Percentiles rank a stretch among this genome's conserved stretches.
Evolutionary conservation across 2,888 invertebrate species (phyloP).

Genomic region (Andrena flavipes): DNA sequence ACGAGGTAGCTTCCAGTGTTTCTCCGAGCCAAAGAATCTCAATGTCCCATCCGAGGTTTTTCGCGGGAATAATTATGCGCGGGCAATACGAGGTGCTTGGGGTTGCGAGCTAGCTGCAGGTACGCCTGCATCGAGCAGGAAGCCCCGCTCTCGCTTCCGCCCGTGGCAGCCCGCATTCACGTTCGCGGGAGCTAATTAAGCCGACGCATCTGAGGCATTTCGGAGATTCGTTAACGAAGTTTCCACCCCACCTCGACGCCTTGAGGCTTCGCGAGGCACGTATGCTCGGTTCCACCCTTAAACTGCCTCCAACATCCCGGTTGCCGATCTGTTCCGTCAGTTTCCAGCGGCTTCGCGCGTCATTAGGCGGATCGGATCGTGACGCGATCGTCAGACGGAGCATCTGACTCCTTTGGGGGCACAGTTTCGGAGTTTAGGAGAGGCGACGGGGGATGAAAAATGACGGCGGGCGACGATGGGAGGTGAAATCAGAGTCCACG

Average conservation of each 20-base stretch:
- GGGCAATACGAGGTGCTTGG: too few relatives aligned
- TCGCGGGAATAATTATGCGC: too few relatives aligned
- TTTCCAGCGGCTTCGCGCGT: constrained; percentile 7
- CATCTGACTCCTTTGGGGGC: too few relatives aligned
- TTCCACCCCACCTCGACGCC: constrained; percentile 34
- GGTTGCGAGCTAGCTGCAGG: too few relatives aligned
- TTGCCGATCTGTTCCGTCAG: background rate
- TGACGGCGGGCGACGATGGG: too few relatives aligned
- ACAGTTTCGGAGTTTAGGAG: too few relatives aligned
- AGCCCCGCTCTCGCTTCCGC: constrained; percentile 5
- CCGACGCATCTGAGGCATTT: constrained; percentile 59
- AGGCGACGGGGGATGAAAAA: too few relatives aligned
- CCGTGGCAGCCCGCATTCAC: constrained; percentile 15
- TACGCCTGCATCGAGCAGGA: background rate
- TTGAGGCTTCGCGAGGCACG: constrained; percentile 33
- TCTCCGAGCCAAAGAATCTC: too few relatives aligned
- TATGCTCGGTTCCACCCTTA: constrained; percentile 2
- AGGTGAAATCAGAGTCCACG: too few relatives aligned
- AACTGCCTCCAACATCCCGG: background rate
- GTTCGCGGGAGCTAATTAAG: constrained; percentile 60
- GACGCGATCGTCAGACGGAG: background rate
- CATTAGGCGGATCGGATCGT: constrained; percentile 34
- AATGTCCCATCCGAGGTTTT: too few relatives aligned
- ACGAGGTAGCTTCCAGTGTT: too few relatives aligned
- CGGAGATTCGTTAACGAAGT: constrained; percentile 67